Evolutionary conservation across 1,140 invertebrate genomes (phyloP), one percentile per base, ranked within the genome.

Genomic region (Eubasilissa regina): DNA sequence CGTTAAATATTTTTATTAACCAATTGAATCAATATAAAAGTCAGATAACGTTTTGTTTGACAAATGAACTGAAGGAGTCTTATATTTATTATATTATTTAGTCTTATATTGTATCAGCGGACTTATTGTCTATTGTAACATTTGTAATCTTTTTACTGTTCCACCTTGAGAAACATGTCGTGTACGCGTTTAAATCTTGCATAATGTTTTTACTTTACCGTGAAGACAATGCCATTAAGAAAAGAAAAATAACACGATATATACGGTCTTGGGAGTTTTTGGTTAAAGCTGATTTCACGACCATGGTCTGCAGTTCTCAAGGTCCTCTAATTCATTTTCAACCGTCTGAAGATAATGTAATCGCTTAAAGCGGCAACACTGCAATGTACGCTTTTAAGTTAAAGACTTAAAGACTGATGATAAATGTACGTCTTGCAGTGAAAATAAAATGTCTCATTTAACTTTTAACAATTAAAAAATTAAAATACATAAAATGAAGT

Each of bases 271-370:
- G 44, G 45, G 64, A 47, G 44, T n/a, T 68, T 45, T 68, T 13
- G 43, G n/a, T 68, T 45, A 8, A n/a, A 68, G 19, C 25, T 19
- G 17, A 17, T 45, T 68, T 68, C 64, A 45, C 17, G 64, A 68
- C 64, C 64, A 21, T 68, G 64, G 43, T 47, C 64, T 68, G 43
- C n/a, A 45, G 12, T 15, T 47, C n/a, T 68, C 64, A 68, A 68
- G 64, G 64, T 68, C 64, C 21, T 0, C 9, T 10, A 68, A 68
- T 45, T 47, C 43, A 68, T 21, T 35, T 44, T 45, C 19, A 7
- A 9, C 44, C n/a, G 45, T 68, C 35, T 45, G 15, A 68, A 47
- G 15, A 51, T 51, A 68, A 48, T 48, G n/a, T 68, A 68, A 64
- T 64, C 60, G 35, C 60, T 68, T 12, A 35, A 21, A 47, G 64